Evolutionary conservation across 2,113 vertebrate genomes (phyloP).

Genomic region (Lepus timidus): DNA sequence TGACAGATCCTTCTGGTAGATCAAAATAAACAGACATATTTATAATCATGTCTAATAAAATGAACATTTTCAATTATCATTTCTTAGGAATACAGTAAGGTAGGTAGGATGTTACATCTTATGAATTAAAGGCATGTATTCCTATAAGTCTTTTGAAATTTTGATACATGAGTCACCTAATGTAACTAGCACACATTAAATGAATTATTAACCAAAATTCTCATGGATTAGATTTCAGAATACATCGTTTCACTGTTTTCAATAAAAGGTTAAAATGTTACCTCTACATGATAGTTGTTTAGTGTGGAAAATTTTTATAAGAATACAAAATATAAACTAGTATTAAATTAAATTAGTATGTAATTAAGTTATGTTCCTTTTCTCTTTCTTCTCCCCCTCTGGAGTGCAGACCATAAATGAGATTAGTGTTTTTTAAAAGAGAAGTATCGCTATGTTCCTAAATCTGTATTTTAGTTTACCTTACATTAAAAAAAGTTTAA

Average conservation of each 20-base stretch:
- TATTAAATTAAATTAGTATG: neutral
- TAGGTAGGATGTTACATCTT: neutral
- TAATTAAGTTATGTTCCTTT: neutral
- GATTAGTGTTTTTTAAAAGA: neutral
- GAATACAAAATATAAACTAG: neutral
- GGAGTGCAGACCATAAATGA: neutral
- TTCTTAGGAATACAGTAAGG: neutral
- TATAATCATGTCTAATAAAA: neutral
- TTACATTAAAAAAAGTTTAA: no score
- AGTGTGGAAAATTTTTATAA: neutral
- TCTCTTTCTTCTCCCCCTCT: neutral
- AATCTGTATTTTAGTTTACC: no score
- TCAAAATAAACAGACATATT: neutral
- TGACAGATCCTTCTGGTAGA: neutral
- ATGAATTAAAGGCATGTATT: neutral
- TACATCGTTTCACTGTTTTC: neutral
- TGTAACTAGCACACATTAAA: neutral
- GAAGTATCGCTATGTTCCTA: neutral
- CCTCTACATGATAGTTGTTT: neutral
- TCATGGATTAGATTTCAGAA: neutral
- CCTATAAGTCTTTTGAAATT: neutral
- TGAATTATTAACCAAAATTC: neutral
- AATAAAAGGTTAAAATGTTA: neutral
- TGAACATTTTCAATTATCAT: neutral
- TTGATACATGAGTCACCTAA: neutral